Base-by-base conservation (phyloP, 2,113 vertebrate genomes). In the Oophaga pumilio region DNA sequence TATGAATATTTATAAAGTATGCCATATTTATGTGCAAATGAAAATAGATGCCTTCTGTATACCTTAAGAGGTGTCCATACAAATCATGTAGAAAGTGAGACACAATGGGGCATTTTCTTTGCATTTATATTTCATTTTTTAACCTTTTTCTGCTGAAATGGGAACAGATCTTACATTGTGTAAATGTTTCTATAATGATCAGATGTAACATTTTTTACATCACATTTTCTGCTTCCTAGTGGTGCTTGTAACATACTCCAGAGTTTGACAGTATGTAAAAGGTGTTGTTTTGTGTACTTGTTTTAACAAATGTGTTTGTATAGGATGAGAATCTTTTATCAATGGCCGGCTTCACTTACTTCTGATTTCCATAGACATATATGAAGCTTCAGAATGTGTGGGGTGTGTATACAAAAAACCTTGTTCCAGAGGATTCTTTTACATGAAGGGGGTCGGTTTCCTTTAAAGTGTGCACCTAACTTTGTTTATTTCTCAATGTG, bases 401-500 rank as follows among this genome's bases (percentile, higher is more conserved):
- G 57, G 49, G 49, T 52, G 86, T 74, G 56, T 76, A 73, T 88
- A 88, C 24, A 56, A 80, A 83, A 83, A 88, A 76, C 50, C 68
- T 88, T 20, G 79, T 57, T 82, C 73, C 71, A 76, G n/a, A 57
- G 86, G 79, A 88, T 88, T 76, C 60, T 83, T 76, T 88, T 88
- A 88, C 86, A 83, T 66, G 43, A 74, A 88, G 76, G 66, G 71
- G 78, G 69, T 5, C 8, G 20, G 10, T 83, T 88, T 88, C 86
- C 80, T 87, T 87, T 82, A 87, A 87, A 82, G 86, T 87, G 86
- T 64, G 68, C 26, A 81, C 78, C 78, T 33, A 88, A 66, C 79
- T 43, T 88, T 88, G 86, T 88, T 88, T 88, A 88, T 88, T 88
- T 53, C 80, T 43, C 79, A 88, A 62, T 83, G 59, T 66, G 80